A percentile compares a stretch with the other conserved stretches of the same genome.
Evolutionary conservation across 2,888 invertebrate species (phyloP).

Genomic region (Dioctria rufipes): DNA sequence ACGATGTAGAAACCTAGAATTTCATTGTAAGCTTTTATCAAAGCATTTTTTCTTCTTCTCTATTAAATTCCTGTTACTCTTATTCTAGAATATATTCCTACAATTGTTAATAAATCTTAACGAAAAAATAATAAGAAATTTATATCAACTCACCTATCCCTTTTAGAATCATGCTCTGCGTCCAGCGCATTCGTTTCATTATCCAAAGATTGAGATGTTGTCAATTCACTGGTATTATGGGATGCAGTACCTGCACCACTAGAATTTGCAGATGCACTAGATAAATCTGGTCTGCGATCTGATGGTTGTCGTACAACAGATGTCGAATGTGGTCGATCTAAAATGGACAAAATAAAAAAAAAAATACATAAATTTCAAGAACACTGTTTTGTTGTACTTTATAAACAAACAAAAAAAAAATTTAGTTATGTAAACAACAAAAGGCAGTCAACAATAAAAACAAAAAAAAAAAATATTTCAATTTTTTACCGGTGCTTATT

Average conservation of each 20-base stretch:
- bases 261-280: constrained; percentile 66
- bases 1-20: no score
- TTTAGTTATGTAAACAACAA: no score
- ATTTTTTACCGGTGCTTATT: constrained; percentile 67
- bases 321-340: constrained; percentile 69
- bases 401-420: constrained; percentile 14
- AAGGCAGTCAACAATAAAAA: constrained; percentile 16
- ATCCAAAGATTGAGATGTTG: constrained; percentile 64
- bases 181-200: constrained; percentile 67
- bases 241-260: constrained; percentile 63
- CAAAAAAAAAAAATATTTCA: background rate
- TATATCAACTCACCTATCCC: constrained; percentile 61
- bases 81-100: background rate
- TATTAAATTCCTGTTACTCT: no score
- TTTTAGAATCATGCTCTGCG: constrained; percentile 62
- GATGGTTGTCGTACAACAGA: constrained; percentile 70
- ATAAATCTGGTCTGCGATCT: constrained; percentile 69
- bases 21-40: no score
- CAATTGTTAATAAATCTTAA: no score
- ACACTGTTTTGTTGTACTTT: background rate
- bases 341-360: constrained; percentile 51
- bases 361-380: background rate
- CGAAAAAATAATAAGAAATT: background rate
- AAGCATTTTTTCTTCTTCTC: no score
- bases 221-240: constrained; percentile 61